These are phyloP conservation scores for Caenorhabditis macrosperma DNA, from an alignment of 2,888 invertebrate species.

Conservation along the genomic window DNA sequence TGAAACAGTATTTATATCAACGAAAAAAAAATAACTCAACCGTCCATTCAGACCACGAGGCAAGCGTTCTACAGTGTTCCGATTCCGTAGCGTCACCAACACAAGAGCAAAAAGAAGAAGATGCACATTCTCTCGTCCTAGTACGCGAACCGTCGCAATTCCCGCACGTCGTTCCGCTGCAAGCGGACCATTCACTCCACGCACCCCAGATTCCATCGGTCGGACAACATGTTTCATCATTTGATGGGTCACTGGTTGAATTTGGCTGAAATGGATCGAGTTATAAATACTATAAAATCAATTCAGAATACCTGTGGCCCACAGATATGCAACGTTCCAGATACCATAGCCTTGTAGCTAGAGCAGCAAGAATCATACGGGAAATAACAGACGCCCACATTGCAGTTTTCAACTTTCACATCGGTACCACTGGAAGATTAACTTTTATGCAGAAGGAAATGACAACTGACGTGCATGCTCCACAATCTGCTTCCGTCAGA, in stretches of 20 bases:
- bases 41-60: conserved; percentile 60
- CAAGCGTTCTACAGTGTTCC: conserved; percentile 36
- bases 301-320: conserved; percentile 48
- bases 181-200: conserved; percentile 62
- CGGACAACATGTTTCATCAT: conserved; percentile 56
- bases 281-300: background rate
- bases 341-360: conserved; percentile 33
- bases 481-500: conserved; percentile 35
- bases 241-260: background rate
- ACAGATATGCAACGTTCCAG: conserved; percentile 45
- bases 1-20: background rate
- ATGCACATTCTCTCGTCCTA: conserved; percentile 39
- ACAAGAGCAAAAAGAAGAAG: conserved; percentile 47
- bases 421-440: conserved; percentile 53
- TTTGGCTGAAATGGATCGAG: conserved; percentile 42
- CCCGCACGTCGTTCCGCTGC: conserved; percentile 59
- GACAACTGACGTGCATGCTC: conserved; percentile 44
- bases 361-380: conserved; percentile 54
- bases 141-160: conserved; percentile 54
- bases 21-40: background rate
- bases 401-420: conserved; percentile 48
- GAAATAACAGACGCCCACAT: conserved; percentile 57
- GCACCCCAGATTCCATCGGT: conserved; percentile 57
- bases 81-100: conserved; percentile 41
- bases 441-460: background rate